phyloP scores from a whole-genome alignment of 2,113 vertebrate species.

The Oceanodroma tethys region DNA sequence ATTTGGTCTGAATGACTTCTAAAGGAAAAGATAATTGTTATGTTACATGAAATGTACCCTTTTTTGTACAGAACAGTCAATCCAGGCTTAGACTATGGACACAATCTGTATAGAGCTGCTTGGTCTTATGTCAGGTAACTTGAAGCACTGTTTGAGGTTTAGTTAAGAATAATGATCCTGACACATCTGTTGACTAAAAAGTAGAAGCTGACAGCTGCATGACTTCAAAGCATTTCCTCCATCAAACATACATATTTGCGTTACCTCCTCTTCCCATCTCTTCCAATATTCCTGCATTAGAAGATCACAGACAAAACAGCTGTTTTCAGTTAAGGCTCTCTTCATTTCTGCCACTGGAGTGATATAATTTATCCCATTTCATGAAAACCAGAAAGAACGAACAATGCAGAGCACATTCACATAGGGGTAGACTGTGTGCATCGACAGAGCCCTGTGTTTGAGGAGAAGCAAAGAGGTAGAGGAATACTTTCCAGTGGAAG shows the following conservation, averaged over 20 bases:
- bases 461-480: not conserved
- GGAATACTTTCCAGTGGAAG: not conserved
- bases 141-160: constrained; percentile 5
- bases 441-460: not conserved
- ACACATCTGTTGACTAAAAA: constrained; percentile 29
- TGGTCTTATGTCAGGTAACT: not conserved
- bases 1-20: not conserved
- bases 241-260: not conserved
- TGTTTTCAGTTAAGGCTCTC: not conserved
- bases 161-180: not conserved
- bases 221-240: constrained; percentile 62
- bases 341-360: not conserved
- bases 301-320: constrained; percentile 34
- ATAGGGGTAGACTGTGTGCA: fast-evolving
- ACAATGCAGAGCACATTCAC: not conserved
- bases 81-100: not conserved
- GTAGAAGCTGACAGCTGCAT: constrained; percentile 36
- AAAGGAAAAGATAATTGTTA: not conserved
- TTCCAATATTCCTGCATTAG: constrained; percentile 6
- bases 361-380: not conserved
- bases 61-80: not conserved
- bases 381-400: not conserved
- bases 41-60: not conserved
- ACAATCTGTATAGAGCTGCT: not conserved
- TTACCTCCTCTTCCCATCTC: not conserved